Base-by-base conservation (phyloP, 2,113 vertebrate species). In the Chaetodon trifascialis region DNA sequence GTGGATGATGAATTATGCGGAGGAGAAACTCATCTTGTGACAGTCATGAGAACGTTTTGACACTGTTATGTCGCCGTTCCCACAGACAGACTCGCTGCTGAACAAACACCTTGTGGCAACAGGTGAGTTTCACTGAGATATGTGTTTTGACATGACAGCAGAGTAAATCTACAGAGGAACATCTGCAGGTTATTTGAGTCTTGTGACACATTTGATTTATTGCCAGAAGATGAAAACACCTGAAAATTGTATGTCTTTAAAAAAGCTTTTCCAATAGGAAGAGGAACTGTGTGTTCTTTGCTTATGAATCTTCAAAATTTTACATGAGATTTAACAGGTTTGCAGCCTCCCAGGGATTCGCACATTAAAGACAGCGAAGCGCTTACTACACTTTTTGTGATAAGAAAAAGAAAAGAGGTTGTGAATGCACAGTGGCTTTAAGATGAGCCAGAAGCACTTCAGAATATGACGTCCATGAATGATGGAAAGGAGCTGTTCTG, bases 101-200 rank as follows among this genome's bases (percentile, higher is more conserved):
- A 88, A 17, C 81, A 89, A 89, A 88, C 81, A 80, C 58, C 78
- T 84, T 1, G 6, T 11, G 58, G 80, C 87, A 64, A 63, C 71
- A 66, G 73, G 77, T 77, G 76, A 78, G 54, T 77, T 73, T 67
- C 52, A 17, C 9, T 2, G 17, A n/a, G 55, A 36, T 11, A 30
- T 42, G 69, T 47, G 25, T 55, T 77, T 21, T 68, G 74, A 83
- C 68, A 66, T 79, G 76, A 83, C 77, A 55, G 52, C 63, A 47
- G 40, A 12, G 65, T 4, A 25, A 64, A 79, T 44, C 14, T 8
- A 19, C 38, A 40, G 7, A 70, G 19, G 7, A 66, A 42, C 56
- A 62, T 49, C 73, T 76, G 58, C 21, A 7, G 44, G 19, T 66
- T 12, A 2, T 62, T 19, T 8, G 11, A 7, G 42, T 77, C 64